Evolutionary conservation across 92 coral and sea anemone species (phyloP).

Genomic region (Hydrozoanthus gracilis): DNA sequence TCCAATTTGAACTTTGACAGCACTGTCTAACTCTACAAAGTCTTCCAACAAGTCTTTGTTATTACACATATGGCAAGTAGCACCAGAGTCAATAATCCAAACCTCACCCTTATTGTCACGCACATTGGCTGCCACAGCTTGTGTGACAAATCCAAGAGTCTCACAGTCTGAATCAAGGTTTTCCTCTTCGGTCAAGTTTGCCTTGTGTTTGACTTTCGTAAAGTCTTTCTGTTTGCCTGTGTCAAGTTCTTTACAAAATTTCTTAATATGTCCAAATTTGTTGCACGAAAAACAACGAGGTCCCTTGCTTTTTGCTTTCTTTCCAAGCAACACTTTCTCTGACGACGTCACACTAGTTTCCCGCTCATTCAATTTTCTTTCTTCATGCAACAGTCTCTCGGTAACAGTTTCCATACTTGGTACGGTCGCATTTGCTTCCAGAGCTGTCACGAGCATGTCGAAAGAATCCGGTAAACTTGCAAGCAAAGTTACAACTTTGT

Average conservation of each 20-base stretch:
- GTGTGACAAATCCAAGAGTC: slow-evolving; percentile 61
- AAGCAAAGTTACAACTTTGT: slow-evolving; percentile 53
- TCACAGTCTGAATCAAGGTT: slow-evolving; percentile 45
- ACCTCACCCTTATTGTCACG: slow-evolving; percentile 51
- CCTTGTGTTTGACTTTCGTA: slow-evolving; percentile 16
- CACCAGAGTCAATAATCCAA: slow-evolving; percentile 69
- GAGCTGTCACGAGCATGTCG: slow-evolving; percentile 74
- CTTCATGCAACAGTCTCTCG: slow-evolving; percentile 75
- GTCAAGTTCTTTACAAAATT: slow-evolving; percentile 36
- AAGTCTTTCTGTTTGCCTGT: slow-evolving; percentile 26
- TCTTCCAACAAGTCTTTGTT: slow-evolving; percentile 43
- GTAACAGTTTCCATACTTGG: slow-evolving; percentile 66
- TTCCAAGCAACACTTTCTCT: slow-evolving; percentile 51
- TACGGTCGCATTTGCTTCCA: slow-evolving; percentile 65
- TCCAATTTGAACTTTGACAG: slow-evolving; percentile 35
- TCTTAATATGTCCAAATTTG: slow-evolving; percentile 53
- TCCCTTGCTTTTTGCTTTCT: slow-evolving; percentile 49
- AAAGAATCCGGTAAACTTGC: slow-evolving; percentile 70
- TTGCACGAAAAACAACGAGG: slow-evolving; percentile 21
- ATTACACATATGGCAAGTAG: slow-evolving; percentile 52
- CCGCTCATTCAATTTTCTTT: slow-evolving; percentile 64
- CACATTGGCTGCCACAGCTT: slow-evolving; percentile 50
- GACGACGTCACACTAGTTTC: slow-evolving; percentile 34
- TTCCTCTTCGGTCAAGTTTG: slow-evolving; percentile 2
- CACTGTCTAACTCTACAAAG: slow-evolving; percentile 40